A percentile compares a stretch with the other conserved stretches of the same genome.
phyloP scores from a whole-genome alignment of 2,797 vertebrate species.

The Tachyglossus aculeatus region DNA sequence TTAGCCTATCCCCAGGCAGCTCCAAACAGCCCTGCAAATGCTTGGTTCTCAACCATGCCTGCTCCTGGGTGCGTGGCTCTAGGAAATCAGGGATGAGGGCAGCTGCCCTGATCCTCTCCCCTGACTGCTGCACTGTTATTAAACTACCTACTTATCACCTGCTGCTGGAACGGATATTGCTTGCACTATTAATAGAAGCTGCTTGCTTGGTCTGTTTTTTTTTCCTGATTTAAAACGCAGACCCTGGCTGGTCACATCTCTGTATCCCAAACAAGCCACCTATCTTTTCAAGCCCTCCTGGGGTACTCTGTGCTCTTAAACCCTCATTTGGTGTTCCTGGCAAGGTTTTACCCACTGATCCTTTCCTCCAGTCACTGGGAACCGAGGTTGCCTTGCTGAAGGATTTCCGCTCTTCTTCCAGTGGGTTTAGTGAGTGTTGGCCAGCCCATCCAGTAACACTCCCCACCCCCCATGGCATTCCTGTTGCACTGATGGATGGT shows the following conservation, averaged over 20 bases:
- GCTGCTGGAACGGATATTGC: neutral
- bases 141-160: neutral
- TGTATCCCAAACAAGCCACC: neutral
- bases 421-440: neutral
- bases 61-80: neutral
- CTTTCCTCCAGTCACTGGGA: neutral
- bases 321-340: too few species aligned
- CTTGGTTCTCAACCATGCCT: neutral
- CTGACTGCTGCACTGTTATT: neutral
- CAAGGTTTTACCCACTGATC: neutral
- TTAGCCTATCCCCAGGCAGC: too few species aligned
- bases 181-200: constrained; percentile 15
- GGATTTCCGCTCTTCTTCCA: too few species aligned
- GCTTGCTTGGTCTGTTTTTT: constrained; percentile 22
- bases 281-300: neutral
- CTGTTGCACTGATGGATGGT: too few species aligned
- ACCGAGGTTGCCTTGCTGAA: neutral
- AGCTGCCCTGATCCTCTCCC: neutral
- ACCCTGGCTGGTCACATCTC: neutral
- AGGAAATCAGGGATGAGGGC: fast-evolving
- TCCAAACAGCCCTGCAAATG: neutral
- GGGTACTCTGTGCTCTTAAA: neutral
- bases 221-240: constrained; percentile 1
- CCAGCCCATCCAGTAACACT: neutral
- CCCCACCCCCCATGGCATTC: too few species aligned